Base-by-base conservation (phyloP, 2,113 vertebrate species). In the Vulpes lagopus region DNA sequence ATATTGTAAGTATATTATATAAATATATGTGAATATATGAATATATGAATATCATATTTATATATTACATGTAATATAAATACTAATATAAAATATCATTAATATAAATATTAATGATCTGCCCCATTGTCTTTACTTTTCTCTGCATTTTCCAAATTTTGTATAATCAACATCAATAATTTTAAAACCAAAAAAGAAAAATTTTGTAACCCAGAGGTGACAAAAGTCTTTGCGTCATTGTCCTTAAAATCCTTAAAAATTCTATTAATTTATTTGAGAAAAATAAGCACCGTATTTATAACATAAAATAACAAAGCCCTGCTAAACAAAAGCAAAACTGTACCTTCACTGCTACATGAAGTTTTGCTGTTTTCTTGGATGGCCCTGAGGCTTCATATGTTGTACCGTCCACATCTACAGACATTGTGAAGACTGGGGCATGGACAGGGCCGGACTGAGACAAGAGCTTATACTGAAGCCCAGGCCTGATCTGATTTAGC, bases 361-460 rank as follows among this genome's bases (percentile, higher is more conserved):
- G 99, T 98, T 99, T 99, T 98, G 99, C 99, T 11, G 99, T 99
- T 98, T 99, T 99, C 98, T 99, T 99, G 94, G 99, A 99, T 98
- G 99, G 99, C 93, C 99, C 99, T 57, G 99, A 99, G 38, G 99
- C 99, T 99, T 99, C 99, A 0, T 99, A 99, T 74, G 99, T 98
- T 57, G 99, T 99, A 92, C 99, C 99, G 73, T 99, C 99, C 98
- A 99, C 99, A 96, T 99, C 99, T 96, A 99, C 99, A 59, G 99
- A 99, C 99, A 99, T 99, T 96, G 99, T 99, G 99, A 99, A 99
- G 98, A 99, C 99, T 0, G 99, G 99, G 69, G 99, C 99, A 59
- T 99, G 99, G 96, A 99, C 99, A 51, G 99, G 99, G 96, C 99
- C 99, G 78, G 99, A 99, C 99, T 99, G 99, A 96, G 99, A 99